These are phyloP conservation scores for Ataeniobius toweri DNA, from an alignment of 2,797 vertebrate species.

Conservation along the genomic window DNA sequence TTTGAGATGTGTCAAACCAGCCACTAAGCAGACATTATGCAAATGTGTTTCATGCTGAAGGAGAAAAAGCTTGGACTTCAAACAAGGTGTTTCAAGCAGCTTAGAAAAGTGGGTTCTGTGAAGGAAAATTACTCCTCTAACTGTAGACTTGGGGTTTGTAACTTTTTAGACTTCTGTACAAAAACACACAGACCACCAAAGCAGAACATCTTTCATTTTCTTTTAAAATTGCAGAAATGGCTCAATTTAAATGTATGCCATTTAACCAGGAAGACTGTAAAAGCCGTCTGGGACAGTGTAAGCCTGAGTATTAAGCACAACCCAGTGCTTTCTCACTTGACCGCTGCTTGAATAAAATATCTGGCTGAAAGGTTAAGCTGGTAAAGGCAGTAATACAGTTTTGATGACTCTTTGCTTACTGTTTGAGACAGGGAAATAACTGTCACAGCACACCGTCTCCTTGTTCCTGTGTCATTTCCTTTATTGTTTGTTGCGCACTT, in stretches of 20 bases:
- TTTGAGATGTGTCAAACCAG: not conserved
- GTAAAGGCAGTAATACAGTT: not conserved
- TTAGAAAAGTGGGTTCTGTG: not conserved
- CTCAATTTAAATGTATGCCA: slow-evolving; percentile 1
- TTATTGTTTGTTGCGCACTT: not conserved
- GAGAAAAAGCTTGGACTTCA: not conserved
- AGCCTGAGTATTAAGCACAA: not conserved
- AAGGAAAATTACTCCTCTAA: not conserved
- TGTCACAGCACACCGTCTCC: not conserved
- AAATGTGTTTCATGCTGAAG: not conserved
- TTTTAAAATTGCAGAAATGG: not conserved
- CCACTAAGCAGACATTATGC: slow-evolving; percentile 1
- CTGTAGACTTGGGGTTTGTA: not conserved
- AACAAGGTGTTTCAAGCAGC: slow-evolving; percentile 4
- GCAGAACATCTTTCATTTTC: not conserved
- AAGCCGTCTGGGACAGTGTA: not conserved
- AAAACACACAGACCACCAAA: not conserved
- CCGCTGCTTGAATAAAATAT: slow-evolving; percentile 4
- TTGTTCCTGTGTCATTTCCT: not conserved
- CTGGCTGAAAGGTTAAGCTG: slow-evolving; percentile 9
- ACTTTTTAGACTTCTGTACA: not conserved
- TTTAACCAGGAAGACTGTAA: not conserved
- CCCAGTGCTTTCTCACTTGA: not conserved
- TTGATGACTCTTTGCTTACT: slow-evolving; percentile 1
- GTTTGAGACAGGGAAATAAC: not conserved